Percentiles rank a stretch among this genome's conserved stretches.
phyloP scores from a whole-genome alignment of 64 coral and sea anemone species.

The Stylophora pistillata region DNA sequence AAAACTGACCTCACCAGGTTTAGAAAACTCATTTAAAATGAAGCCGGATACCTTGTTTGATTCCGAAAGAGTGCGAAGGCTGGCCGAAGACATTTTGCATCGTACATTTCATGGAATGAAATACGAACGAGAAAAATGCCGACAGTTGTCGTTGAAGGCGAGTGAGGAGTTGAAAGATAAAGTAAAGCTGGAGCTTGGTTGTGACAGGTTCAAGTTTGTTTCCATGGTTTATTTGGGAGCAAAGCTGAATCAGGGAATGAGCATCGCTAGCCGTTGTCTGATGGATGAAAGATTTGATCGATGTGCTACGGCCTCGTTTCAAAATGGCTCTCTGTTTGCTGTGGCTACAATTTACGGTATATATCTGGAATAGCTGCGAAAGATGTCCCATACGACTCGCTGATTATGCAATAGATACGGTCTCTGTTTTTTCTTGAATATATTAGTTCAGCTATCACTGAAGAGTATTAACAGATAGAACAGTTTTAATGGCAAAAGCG shows the following conservation, averaged over 20 bases:
- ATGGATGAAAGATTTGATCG: constrained; percentile 40
- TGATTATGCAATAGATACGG: no score
- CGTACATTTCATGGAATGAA: constrained; percentile 12
- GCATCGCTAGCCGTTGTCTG: constrained; percentile 4
- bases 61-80: neutral
- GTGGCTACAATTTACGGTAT: constrained; percentile 12
- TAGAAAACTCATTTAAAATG: constrained; percentile 36
- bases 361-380: neutral
- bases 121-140: constrained; percentile 23
- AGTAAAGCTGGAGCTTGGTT: constrained; percentile 1
- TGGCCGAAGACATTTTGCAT: constrained; percentile 17
- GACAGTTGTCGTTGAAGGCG: neutral
- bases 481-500: no score
- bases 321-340: neutral
- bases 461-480: no score
- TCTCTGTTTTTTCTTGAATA: no score
- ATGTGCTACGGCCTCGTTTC: neutral
- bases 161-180: constrained; percentile 16
- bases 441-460: no score
- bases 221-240: constrained; percentile 15
- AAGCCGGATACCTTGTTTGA: neutral
- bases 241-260: neutral
- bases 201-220: constrained; percentile 20
- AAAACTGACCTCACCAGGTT: neutral
- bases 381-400: no score